Base-by-base conservation (phyloP, 2,888 invertebrate genomes). In the Himalopsyche tibetana region DNA sequence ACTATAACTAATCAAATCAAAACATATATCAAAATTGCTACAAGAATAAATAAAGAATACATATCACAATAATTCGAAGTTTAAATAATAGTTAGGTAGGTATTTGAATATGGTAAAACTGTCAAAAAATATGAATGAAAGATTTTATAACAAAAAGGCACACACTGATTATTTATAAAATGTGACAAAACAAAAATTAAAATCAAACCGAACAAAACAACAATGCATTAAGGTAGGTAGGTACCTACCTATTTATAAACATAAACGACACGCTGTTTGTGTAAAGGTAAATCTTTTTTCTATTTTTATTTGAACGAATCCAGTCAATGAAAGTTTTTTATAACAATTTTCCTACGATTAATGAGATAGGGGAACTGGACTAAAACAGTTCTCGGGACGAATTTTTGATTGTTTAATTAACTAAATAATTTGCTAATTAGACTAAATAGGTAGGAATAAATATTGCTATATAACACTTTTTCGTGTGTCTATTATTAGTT, bases 271-370 rank as follows among this genome's bases (percentile, higher is more conserved):
- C 63, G 63, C 63, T 19, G 2, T 63, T 63, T 63, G 19, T 19
- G 4, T 63, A n/a, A 28, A 28, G 5, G 63, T 9, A 11, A 19
- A 63, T 11, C 28, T 63, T 19, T 42, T 42, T 19, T 63, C 63
- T 63, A 63, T 63, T 63, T 63, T 63, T 63, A 19, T 28, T 63
- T 63, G 12, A 63, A 56, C 19, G 63, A 63, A 63, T 63, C 63
- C 63, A 63, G 63, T 63, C 63, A 63, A 63, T 63, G 63, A 28
- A 28, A 63, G 63, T 63, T 63, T 63, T 63, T 63, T 63, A 19
- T 63, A 6, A 63, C 19, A 63, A 63, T 63, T 63, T 63, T 63
- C 63, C 63, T 63, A 28, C 19, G 19, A 19, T 63, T 63, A 19
- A 63, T 63, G 63, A 63, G 63, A 63, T 63, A 63, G 19, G 8